Conservation (phyloP, 2,888 invertebrate species). For the Leucophenga montana region DNA sequence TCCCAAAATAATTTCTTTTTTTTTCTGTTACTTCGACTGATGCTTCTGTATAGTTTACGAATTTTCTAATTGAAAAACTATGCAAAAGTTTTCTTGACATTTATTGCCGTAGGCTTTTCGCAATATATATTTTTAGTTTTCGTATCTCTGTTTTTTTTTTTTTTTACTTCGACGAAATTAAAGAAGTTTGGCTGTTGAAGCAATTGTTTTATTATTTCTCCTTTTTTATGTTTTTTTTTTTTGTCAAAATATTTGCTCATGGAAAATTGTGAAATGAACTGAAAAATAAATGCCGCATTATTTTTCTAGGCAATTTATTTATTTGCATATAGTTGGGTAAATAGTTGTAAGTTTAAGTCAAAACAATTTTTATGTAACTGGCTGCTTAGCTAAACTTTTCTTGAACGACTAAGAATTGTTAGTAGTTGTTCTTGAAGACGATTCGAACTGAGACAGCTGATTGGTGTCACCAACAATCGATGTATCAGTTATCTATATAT, state of each 20-base stretch:
- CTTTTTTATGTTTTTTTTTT: too few relatives aligned
- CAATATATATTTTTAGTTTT: conserved; percentile 46
- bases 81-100: conserved; percentile 57
- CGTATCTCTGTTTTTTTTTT: neutral
- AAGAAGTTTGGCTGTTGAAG: conserved; percentile 53
- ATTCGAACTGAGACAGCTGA: too few relatives aligned
- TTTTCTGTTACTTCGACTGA: neutral
- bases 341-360: too few relatives aligned
- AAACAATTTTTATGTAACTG: too few relatives aligned
- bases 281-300: neutral
- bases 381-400: too few relatives aligned
- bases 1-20: conserved; percentile 5
- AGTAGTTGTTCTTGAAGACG: too few relatives aligned
- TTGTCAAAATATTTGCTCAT: neutral
- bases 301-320: neutral
- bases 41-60: conserved; percentile 19
- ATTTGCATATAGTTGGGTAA: too few relatives aligned
- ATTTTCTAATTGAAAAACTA: conserved; percentile 59
- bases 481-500: too few relatives aligned
- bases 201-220: too few relatives aligned
- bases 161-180: conserved; percentile 51
- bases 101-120: conserved; percentile 57
- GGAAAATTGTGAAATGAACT: conserved; percentile 13
- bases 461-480: too few relatives aligned
- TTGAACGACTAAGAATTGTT: too few relatives aligned